phyloP scores from a whole-genome alignment of 2,113 vertebrate genomes.

The Bolborhynchus lineola region DNA sequence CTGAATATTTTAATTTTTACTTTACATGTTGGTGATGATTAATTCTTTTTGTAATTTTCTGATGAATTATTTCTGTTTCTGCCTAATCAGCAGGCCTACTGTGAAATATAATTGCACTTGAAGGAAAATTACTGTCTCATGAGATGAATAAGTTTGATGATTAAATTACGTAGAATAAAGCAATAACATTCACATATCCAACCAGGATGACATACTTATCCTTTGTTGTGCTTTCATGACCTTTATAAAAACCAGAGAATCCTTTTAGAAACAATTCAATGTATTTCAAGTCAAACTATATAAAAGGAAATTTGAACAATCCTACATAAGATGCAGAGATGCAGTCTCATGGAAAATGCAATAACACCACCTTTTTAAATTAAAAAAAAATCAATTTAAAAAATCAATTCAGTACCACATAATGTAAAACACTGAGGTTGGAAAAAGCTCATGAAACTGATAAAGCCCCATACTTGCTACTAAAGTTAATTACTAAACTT shows the following conservation, averaged over 20 bases:
- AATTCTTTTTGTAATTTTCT: constrained; percentile 87
- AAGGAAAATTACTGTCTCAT: constrained; percentile 79
- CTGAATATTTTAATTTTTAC: constrained; percentile 76
- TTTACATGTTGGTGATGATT: constrained; percentile 79
- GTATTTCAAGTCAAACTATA: neutral
- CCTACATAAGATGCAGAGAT: neutral
- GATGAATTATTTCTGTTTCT: constrained; percentile 85
- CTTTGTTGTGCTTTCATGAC: constrained; percentile 45
- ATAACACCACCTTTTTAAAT: neutral
- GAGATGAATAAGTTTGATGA: constrained; percentile 83
- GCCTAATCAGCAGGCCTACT: constrained; percentile 83
- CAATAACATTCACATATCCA: constrained; percentile 69
- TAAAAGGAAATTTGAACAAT: neutral
- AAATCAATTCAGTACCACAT: neutral
- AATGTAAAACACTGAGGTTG: neutral
- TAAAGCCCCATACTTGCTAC: neutral
- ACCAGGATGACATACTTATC: constrained; percentile 21
- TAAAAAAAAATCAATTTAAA: too few species aligned
- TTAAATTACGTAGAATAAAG: constrained; percentile 83
- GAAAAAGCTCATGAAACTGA: neutral
- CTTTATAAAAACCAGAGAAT: neutral
- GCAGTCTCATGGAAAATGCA: neutral
- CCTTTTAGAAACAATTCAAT: constrained; percentile 1
- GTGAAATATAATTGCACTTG: constrained; percentile 84
- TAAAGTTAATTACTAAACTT: neutral